Conservation (phyloP, 2,113 vertebrate species). For the Corythornis madagascariensis region DNA sequence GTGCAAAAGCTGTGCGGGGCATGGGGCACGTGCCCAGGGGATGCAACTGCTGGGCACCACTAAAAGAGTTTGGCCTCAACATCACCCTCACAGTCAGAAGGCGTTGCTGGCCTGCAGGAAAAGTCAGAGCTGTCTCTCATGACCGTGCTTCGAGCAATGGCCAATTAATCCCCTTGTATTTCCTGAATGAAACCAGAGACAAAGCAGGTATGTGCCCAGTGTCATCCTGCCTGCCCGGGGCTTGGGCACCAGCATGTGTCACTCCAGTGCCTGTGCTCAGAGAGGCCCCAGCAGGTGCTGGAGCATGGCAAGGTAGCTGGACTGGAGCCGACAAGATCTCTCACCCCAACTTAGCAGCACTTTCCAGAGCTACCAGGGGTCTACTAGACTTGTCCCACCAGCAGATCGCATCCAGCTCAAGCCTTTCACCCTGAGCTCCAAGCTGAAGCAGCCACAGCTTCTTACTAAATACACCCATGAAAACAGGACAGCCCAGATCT, state of each 20-base stretch:
- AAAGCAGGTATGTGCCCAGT: not conserved
- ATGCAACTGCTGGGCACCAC: not conserved
- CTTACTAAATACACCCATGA: not conserved
- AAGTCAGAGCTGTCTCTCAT: not conserved
- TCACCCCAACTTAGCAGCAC: not conserved
- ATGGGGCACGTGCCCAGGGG: not conserved
- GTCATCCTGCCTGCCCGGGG: not conserved
- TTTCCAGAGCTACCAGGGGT: not conserved
- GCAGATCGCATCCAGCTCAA: not conserved
- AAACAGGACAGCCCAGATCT: not conserved
- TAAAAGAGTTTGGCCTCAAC: not conserved
- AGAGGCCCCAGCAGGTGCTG: not conserved
- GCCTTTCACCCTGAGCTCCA: not conserved
- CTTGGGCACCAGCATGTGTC: not conserved
- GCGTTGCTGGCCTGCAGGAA: accelerated
- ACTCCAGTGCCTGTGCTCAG: not conserved
- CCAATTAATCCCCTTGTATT: conserved; percentile 63
- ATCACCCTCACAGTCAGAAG: not conserved
- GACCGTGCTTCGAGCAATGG: not conserved
- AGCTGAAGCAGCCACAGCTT: not conserved
- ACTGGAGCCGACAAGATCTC: not conserved
- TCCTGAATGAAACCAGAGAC: conserved; percentile 63
- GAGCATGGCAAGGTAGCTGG: not conserved
- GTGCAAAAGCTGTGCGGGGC: not conserved
- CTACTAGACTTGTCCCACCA: not conserved